Base-by-base conservation (phyloP, 2,797 vertebrate species). In the Delichon dasypus region DNA sequence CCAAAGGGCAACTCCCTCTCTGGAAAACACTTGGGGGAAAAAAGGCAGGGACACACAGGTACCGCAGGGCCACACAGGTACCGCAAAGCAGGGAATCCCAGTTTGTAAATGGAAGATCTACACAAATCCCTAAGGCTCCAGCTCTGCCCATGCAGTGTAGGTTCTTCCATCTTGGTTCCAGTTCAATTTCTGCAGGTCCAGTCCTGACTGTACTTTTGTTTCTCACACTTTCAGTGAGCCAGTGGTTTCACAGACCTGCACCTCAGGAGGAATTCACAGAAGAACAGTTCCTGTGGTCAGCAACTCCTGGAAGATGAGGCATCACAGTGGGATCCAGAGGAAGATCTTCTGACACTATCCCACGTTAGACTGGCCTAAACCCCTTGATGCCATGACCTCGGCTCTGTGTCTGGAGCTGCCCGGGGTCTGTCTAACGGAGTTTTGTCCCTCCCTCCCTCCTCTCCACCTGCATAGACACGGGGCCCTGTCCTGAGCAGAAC, bases 381-480 rank as follows among this genome's bases (percentile, higher is more conserved):
- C 8, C 5, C 45, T 50, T 5, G 18, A 54, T 36, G 42, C 14
- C 1, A 0, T 14, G 21, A 53, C 20, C 29, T 60, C 2, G 0
- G 3, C 18, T 40, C 11, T 42, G 32, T 12, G 23, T 4, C 47
- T 2, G 5, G 14, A n/a, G 27, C 30, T 57, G 10, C 29, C 29
- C 1, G 9, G 1, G 8, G 7, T 32, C 17, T 18, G 20, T 18
- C 38, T 26, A 38, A 6, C 0, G 0, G 13, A 17, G 4, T 10
- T 72, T 21, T 32, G 11, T 1, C 18, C 16, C 34, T 76, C 34
- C 58, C n/a, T 1, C 17, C 15, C 15, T 14, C 1, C 22, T 42
- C 21, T 57, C 26, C 76, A 90, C 58, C 76, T 90, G 66, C 2
- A 0, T 27, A 23, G 7, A 30, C 2, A 0, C 0, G 0, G 48